Percentiles rank a stretch among this genome's conserved stretches.
Evolutionary conservation across 2,113 vertebrate genomes (phyloP).

Genomic region (Rhegmatorhina hoffmannsi): DNA sequence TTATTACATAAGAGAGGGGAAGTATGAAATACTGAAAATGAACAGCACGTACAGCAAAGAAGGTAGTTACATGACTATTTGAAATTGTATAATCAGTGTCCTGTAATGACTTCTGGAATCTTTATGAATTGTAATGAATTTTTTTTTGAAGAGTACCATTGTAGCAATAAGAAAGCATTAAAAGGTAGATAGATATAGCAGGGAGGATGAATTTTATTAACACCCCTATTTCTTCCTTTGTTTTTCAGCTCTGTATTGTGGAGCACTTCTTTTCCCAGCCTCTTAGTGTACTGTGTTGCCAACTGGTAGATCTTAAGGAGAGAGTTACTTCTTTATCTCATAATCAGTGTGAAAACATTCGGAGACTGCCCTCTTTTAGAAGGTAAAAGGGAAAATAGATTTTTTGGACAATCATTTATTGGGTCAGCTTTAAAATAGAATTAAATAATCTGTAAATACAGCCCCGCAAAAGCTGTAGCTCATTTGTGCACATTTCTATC

Average conservation of each 20-base stretch:
- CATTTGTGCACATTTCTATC: background rate
- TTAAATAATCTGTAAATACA: background rate
- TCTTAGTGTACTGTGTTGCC: conserved; percentile 90
- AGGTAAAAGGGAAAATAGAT: conserved; percentile 75
- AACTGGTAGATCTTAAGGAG: conserved; percentile 72
- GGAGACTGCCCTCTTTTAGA: conserved; percentile 89
- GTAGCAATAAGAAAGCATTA: background rate
- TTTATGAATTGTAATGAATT: background rate
- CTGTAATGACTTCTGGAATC: background rate
- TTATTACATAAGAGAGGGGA: background rate
- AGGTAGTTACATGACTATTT: background rate
- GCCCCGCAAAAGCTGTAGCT: background rate
- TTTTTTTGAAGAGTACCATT: background rate
- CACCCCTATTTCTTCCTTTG: conserved; percentile 8
- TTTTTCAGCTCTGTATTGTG: conserved; percentile 86
- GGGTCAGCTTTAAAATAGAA: background rate
- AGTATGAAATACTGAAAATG: background rate
- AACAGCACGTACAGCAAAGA: background rate
- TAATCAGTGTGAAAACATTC: conserved; percentile 84
- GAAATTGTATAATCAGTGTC: background rate
- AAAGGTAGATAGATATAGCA: background rate
- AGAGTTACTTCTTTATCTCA: conserved; percentile 77
- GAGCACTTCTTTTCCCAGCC: conserved; percentile 93
- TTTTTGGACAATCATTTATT: background rate
- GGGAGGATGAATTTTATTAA: background rate